These are phyloP conservation scores for Cepphus grylle DNA, from an alignment of 2,113 vertebrate genomes.

Conservation along the genomic window DNA sequence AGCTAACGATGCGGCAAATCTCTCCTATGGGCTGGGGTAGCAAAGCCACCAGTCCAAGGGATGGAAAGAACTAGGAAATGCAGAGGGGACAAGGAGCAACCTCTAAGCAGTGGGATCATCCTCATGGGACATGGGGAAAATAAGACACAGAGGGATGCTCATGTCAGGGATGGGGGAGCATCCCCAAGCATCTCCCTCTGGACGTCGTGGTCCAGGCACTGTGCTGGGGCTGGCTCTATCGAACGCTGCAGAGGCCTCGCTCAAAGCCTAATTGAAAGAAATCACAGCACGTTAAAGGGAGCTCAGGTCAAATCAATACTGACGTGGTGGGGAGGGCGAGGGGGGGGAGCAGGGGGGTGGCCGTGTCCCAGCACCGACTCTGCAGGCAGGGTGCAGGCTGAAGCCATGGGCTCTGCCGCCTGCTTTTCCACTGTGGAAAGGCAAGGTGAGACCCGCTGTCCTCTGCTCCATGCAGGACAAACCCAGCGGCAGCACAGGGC, in stretches of 20 bases:
- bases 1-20: neutral
- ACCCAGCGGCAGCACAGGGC: rapidly evolving
- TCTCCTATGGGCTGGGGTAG: neutral
- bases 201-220: neutral
- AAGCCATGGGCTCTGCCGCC: neutral
- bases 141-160: neutral
- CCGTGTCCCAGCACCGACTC: neutral
- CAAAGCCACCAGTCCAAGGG: neutral
- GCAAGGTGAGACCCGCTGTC: neutral
- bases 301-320: neutral
- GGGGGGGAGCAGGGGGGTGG: rapidly evolving
- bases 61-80: neutral
- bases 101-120: neutral
- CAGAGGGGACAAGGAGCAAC: neutral
- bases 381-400: neutral
- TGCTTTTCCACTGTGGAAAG: rapidly evolving
- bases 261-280: conserved; percentile 50
- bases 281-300: conserved; percentile 35
- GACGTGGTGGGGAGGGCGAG: rapidly evolving
- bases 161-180: rapidly evolving
- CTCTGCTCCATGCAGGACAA: neutral
- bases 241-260: neutral
- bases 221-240: neutral
- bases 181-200: neutral
- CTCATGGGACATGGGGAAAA: neutral